Percentiles rank a stretch among this genome's conserved stretches.
Evolutionary conservation across 2,797 vertebrate species (phyloP).

Genomic region (Trachops cirrhosus): DNA sequence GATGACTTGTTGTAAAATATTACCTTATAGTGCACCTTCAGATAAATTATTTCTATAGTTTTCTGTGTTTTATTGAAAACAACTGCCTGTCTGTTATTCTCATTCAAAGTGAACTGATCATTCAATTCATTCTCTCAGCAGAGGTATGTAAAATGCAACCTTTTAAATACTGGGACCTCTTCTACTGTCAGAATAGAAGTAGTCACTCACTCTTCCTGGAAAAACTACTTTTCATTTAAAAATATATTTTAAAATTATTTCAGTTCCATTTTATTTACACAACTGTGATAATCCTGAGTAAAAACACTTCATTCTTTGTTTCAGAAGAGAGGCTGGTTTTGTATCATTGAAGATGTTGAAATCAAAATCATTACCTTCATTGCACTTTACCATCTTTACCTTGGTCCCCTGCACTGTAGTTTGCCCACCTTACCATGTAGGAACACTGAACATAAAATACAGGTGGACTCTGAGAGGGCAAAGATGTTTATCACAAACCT

Average conservation of each 20-base stretch:
- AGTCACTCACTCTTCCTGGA: background rate
- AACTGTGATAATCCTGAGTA: background rate
- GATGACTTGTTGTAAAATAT: background rate
- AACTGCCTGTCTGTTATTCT: background rate
- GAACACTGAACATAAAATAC: background rate
- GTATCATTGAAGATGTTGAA: background rate
- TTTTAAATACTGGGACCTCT: constrained; percentile 39
- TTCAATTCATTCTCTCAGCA: constrained; percentile 39
- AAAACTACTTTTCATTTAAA: constrained; percentile 20
- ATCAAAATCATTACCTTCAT: background rate
- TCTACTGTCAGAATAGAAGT: constrained; percentile 36
- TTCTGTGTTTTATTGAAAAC: constrained; percentile 7
- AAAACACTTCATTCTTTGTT: background rate
- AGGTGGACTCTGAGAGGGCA: background rate
- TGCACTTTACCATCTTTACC: background rate
- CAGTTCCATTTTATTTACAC: background rate
- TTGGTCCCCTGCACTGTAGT: background rate
- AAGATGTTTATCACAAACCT: background rate
- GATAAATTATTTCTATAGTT: constrained; percentile 32
- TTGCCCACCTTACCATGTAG: rapidly evolving
- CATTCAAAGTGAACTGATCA: constrained; percentile 5
- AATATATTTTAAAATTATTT: background rate
- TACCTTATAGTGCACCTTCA: background rate
- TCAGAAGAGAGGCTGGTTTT: background rate
- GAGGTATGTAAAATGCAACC: too few relatives aligned